phyloP scores from a whole-genome alignment of 2,113 vertebrate species.

The Prunella fulvescens region DNA sequence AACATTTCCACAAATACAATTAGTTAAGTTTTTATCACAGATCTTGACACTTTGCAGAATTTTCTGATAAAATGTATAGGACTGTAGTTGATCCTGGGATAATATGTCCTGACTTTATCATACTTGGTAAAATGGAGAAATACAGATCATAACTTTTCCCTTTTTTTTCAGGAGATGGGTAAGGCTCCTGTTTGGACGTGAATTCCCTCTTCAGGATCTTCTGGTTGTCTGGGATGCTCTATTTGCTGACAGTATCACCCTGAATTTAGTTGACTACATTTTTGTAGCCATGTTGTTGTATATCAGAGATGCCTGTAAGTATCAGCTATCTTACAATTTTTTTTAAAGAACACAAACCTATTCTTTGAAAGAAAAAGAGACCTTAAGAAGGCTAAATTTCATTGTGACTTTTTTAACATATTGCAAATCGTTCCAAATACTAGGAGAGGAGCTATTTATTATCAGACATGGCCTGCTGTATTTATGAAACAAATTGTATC shows the following conservation, averaged over 20 bases:
- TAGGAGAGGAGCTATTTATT: not conserved
- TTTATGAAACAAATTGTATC: slow-evolving; percentile 51
- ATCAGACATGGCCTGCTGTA: slow-evolving; percentile 6
- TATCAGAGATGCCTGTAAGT: slow-evolving; percentile 94
- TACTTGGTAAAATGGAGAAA: not conserved
- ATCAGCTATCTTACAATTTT: not conserved
- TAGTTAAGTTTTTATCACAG: not conserved
- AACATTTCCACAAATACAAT: not conserved
- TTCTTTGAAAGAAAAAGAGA: not conserved
- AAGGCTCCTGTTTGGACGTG: slow-evolving; percentile 91
- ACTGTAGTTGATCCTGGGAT: not conserved
- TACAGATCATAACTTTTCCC: not conserved
- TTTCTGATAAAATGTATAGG: not conserved
- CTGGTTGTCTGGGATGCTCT: slow-evolving; percentile 96
- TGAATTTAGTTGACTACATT: slow-evolving; percentile 94
- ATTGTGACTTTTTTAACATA: not conserved
- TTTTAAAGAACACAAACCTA: not conserved
- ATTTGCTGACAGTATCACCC: slow-evolving; percentile 91
- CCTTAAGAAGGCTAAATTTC: not conserved
- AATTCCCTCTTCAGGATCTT: slow-evolving; percentile 95
- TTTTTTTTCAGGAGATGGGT: slow-evolving; percentile 88
- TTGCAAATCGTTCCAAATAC: not conserved
- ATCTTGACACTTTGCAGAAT: not conserved
- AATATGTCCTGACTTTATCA: not conserved
- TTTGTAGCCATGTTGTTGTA: slow-evolving; percentile 98